Base-by-base conservation (phyloP, 2,113 vertebrate genomes). In the Menura novaehollandiae region DNA sequence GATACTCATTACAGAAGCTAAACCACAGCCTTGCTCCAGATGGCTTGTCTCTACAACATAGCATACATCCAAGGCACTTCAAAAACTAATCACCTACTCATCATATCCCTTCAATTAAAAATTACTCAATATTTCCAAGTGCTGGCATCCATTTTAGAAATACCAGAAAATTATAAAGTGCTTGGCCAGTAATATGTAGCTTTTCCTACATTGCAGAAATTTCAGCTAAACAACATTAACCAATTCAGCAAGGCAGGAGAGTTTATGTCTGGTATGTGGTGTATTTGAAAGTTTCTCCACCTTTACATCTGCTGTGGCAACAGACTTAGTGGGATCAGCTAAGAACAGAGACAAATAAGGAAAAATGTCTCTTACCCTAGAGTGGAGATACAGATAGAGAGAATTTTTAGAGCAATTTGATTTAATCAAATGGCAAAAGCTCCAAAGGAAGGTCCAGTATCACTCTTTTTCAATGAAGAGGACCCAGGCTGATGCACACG, bases 91-190 rank as follows among this genome's bases (percentile, higher is more conserved):
- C 91, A 92, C 86, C 91, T 85, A 69, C 88, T 81, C 83, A 94
- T 96, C 76, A 27, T 75, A 95, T 86, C 72, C 63, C 76, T 94
- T 93, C 91, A 92, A 81, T 87, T 94, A 96, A 92, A 95, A 95
- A 95, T 84, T 95, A 81, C 80, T 95, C 92, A 93, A 53, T 83
- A 89, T 93, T 94, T 95, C 85, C 85, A 89, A 85, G 55, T 64
- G 56, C 62, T 84, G 64, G 49, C 83, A 89, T 81, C 28, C 80
- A 60, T 93, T 94, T 95, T 33, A 91, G 85, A 96, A 93, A 91
- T 79, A 89, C n/a, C 52, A 88, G 79, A 77, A 92, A 93, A 93
- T 80, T 67, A 88, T 13, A 11, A 90, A 73, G 60, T 72, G 22
- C 73, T 93, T 78, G 39, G 58, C 56, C 53, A 87, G 44, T 67